Base-by-base conservation (phyloP, 1,140 invertebrate species). In the Macrotrachela quadricornifera region DNA sequence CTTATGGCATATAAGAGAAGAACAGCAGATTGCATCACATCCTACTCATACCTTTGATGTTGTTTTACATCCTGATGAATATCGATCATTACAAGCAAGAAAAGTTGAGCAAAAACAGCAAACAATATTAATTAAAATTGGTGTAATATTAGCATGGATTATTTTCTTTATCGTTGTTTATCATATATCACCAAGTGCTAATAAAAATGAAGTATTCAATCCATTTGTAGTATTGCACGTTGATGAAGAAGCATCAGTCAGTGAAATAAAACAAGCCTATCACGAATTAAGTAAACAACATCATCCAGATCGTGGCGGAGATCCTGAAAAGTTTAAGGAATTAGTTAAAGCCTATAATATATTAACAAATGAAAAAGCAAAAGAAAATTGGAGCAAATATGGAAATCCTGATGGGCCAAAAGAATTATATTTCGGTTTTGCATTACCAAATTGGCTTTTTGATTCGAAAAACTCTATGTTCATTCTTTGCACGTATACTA, bases 361-460 rank as follows among this genome's bases (percentile, higher is more conserved):
- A 63, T 55, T 78, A 82, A 99, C 92, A 41, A 88, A 97, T 74
- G 88, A 95, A 61, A 86, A 92, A 70, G 82, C 91, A 10, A 78
- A 84, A 60, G 81, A 82, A 67, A 99, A 99, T 72, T 99, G 88
- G 85, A 85, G 95, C 65, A 85, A 88, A 67, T 94, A 95, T 77
- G 94, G 94, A 41, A 96, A 97, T 76, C 92, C 92, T 13, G 92
- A 99, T 78, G 94, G 94, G 8, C 94, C 94, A 37, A 88, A 87
- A 58, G 73, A 4, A 8, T 30, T 30, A 30, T 8, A 8, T 30
- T 2, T 30, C 2, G 21, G 21, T 30, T 30, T 30, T 30, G 21
- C 21, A 2, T 4, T 30, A 30, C 8, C 21, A 30, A 30, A 30
- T 4, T 30, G 21, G 21, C 8, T 30, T 30, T 4, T 8, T 30